Conservation (phyloP, 2,797 vertebrate genomes). For the Carapus acus region DNA sequence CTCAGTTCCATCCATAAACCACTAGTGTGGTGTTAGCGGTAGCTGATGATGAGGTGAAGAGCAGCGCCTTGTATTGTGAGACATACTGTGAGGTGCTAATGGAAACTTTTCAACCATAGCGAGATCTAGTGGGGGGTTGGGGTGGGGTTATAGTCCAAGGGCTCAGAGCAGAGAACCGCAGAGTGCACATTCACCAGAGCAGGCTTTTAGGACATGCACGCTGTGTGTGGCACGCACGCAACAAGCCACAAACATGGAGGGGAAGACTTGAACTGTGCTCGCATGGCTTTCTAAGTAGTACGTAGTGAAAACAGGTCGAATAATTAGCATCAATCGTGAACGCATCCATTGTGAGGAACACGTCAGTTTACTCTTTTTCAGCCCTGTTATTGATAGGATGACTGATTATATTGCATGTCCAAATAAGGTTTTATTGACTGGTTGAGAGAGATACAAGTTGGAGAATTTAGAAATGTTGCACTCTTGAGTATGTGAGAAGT, state of each 20-base stretch:
- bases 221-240: constrained; percentile 29
- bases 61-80: constrained; percentile 47
- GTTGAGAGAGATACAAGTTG: no score
- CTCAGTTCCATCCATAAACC: constrained; percentile 63
- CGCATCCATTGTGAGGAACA: no score
- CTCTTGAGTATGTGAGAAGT: neutral
- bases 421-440: no score
- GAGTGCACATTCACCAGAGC: constrained; percentile 41
- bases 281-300: no score
- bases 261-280: constrained; percentile 13
- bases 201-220: constrained; percentile 49
- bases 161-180: constrained; percentile 59
- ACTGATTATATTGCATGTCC: no score
- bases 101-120: constrained; percentile 58
- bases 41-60: constrained; percentile 49
- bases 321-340: no score
- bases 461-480: neutral
- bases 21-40: constrained; percentile 63
- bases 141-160: constrained; percentile 60
- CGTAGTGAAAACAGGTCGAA: no score
- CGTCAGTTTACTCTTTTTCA: no score
- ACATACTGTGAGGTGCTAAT: constrained; percentile 57
- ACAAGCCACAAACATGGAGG: constrained; percentile 39
- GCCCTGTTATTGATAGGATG: no score
- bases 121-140: constrained; percentile 37